A percentile compares a stretch with the other conserved stretches of the same genome.
phyloP scores from a whole-genome alignment of 92 coral and sea anemone species.

The Porites divaricata region DNA sequence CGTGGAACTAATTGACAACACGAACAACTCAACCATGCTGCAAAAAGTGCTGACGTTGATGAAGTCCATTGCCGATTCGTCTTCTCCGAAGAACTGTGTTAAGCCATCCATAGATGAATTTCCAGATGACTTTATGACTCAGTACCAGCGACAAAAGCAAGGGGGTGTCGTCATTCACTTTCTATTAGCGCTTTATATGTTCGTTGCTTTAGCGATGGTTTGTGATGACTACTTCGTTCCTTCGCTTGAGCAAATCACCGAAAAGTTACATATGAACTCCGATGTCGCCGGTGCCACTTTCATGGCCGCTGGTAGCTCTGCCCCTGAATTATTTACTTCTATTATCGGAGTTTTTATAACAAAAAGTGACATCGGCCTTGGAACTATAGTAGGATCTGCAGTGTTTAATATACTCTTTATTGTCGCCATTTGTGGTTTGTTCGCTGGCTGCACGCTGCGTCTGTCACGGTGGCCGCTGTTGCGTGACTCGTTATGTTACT shows the following conservation, averaged over 20 bases:
- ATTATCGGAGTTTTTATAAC: slow-evolving; percentile 85
- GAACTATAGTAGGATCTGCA: slow-evolving; percentile 87
- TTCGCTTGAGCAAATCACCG: slow-evolving; percentile 71
- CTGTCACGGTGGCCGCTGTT: slow-evolving; percentile 79
- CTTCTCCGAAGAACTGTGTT: slow-evolving; percentile 67
- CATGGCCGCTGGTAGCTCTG: slow-evolving; percentile 91
- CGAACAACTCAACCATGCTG: not conserved
- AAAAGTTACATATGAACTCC: slow-evolving; percentile 60
- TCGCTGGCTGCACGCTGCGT: slow-evolving; percentile 67
- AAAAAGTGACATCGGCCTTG: slow-evolving; percentile 82
- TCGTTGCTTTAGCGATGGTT: slow-evolving; percentile 71
- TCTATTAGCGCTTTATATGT: slow-evolving; percentile 67
- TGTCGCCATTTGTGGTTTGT: slow-evolving; percentile 76
- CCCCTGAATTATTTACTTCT: slow-evolving; percentile 84
- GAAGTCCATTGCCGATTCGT: not conserved
- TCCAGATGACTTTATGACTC: slow-evolving; percentile 79
- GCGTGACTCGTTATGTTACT: slow-evolving; percentile 74
- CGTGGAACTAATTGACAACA: not conserved
- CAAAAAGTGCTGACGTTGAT: not conserved
- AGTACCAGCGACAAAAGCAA: slow-evolving; percentile 62
- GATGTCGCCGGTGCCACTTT: slow-evolving; percentile 90
- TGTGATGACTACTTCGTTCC: slow-evolving; percentile 85
- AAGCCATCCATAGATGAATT: slow-evolving; percentile 83
- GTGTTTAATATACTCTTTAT: slow-evolving; percentile 85
- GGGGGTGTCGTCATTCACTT: slow-evolving; percentile 66